Conservation (phyloP, 1,140 invertebrate genomes). For the Cheumatopsyche charites region DNA sequence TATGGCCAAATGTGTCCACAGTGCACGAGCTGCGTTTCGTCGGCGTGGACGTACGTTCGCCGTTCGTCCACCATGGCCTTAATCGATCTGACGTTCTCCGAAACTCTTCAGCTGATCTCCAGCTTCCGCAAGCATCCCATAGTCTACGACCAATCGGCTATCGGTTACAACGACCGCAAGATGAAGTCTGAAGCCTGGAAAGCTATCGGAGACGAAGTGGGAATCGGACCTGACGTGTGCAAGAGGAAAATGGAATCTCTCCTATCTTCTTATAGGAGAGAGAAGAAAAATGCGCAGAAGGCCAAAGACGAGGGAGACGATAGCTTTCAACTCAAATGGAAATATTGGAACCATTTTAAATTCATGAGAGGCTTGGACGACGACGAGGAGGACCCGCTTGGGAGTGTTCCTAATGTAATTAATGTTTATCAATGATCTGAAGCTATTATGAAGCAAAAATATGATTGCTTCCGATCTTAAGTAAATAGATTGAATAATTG, state of each 20-base stretch:
- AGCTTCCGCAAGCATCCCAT: conserved; percentile 41
- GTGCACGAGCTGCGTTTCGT: conserved; percentile 18
- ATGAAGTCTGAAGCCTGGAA: conserved; percentile 42
- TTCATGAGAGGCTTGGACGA: conserved; percentile 43
- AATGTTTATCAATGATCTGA: too few species aligned
- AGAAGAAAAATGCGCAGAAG: conserved; percentile 41
- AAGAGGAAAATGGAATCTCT: conserved; percentile 46
- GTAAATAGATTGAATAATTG: too few species aligned
- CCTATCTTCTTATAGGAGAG: conserved; percentile 39
- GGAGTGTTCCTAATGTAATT: conserved; percentile 40
- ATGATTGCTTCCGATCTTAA: too few species aligned
- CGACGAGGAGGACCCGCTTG: conserved; percentile 45
- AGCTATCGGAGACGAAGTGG: conserved; percentile 36
- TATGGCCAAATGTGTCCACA: conserved; percentile 3
- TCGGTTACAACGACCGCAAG: conserved; percentile 40
- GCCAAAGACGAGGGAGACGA: conserved; percentile 29
- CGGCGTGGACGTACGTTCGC: conserved; percentile 6
- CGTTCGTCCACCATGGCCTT: conserved; percentile 4
- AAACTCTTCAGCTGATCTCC: conserved; percentile 39
- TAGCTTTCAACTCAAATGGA: conserved; percentile 37
- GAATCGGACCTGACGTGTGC: conserved; percentile 37
- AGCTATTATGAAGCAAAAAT: too few species aligned
- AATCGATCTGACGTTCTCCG: conserved; percentile 41
- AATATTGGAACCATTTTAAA: conserved; percentile 47
- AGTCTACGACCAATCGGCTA: conserved; percentile 37